Evolutionary conservation across 2,888 invertebrate species (phyloP).

Genomic region (Noctua janthina): DNA sequence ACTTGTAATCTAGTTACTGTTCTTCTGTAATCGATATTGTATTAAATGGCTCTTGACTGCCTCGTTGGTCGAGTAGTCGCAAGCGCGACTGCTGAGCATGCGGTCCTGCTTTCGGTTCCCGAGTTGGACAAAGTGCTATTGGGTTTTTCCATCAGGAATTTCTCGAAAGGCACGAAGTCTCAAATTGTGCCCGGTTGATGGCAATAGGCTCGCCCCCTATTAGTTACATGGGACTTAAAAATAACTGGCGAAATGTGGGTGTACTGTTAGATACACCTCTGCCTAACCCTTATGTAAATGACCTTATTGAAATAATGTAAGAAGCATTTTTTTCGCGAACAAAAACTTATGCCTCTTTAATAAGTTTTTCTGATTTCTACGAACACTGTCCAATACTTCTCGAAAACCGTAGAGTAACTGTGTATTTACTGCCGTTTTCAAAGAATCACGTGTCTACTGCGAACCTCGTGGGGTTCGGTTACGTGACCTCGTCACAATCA

Average conservation of each 20-base stretch:
- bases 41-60: background rate
- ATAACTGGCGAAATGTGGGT: no score
- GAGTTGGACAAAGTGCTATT: no score
- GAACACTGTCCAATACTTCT: background rate
- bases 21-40: background rate
- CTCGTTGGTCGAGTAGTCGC: no score
- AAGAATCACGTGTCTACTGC: conserved; percentile 1
- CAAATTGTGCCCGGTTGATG: no score
- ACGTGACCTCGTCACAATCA: conserved; percentile 8
- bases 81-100: no score
- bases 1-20: background rate
- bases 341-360: background rate
- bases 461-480: background rate
- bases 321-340: background rate
- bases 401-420: background rate
- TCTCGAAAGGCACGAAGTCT: no score
- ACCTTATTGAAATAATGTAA: background rate
- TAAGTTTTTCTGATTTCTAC: background rate
- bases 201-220: no score
- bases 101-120: no score
- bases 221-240: no score
- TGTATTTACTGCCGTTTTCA: background rate
- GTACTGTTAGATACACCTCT: no score
- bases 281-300: background rate
- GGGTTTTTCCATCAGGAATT: no score